Base-by-base conservation (phyloP, 2,888 invertebrate species). In the Ochropleura plecta region DNA sequence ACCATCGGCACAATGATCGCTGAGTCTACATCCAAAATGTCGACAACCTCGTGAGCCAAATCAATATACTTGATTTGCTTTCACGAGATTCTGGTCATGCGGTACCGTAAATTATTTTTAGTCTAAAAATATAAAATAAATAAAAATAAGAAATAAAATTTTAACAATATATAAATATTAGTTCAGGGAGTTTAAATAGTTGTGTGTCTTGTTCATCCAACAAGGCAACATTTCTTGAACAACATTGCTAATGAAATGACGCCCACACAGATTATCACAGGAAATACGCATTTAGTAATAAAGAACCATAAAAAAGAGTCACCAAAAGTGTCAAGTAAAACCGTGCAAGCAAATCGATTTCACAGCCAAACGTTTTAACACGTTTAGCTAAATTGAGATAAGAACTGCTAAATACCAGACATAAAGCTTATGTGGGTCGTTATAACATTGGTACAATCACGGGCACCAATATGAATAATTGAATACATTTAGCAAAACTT, bases 401-500 rank as follows among this genome's bases (percentile, higher is more conserved):
- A 12, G 30, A 70, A 82, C 53, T 64, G 62, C 40, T 80, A 63
- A 79, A 72, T 60, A 64, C 42, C 20, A 70, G 16, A 49, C 69
- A 64, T 68, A 48, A 62, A 65, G 44, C 10, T 0, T 42, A 70
- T 74, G 75, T 73, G 49, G 68, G 65, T 49, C 42, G 74, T 5
- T 67, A 73, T 78, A 79, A 73, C 68, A 57, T n/a, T 53, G 8
- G 30, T 59, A 59, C 59, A 59, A 5, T 59, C 59, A 9, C 30
- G 16, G 30, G 59, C 59, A 59, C 7, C 57, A 30, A 30, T 57
- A 55, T 55, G 12, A 12, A 12, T 20, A 30, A 30, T 12, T 55
- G 12, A 12, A 12, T 20, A 20, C 20, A 55, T 55, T 20, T 55
- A 20, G 12, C 20, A 55, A 6, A 55, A 55, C 14, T 5, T 5